These are phyloP conservation scores for Morbakka virulenta DNA, from an alignment of 30 jellyfish, hydroid and myxozoan species.

Conservation along the genomic window DNA sequence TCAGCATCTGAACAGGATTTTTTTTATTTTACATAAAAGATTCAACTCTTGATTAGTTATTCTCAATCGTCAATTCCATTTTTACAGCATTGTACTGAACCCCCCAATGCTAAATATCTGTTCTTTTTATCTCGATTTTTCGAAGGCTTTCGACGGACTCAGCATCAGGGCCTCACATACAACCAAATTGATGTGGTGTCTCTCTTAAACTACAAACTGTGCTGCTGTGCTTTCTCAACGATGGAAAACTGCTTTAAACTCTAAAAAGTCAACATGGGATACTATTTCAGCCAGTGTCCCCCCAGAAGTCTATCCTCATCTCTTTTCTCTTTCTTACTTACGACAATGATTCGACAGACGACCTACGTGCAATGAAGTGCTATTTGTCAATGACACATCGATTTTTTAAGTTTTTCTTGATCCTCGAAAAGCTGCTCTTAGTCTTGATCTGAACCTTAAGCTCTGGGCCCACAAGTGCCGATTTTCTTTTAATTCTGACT, in stretches of 20 bases:
- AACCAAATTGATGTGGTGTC: conserved; percentile 7
- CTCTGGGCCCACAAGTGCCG: too few species aligned
- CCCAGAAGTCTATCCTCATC: conserved; percentile 7
- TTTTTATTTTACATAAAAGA: conserved; percentile 23
- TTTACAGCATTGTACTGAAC: conserved; percentile 48
- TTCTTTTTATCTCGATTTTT: conserved; percentile 42
- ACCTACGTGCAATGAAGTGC: too few species aligned
- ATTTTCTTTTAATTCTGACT: too few species aligned
- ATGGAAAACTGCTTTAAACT: conserved; percentile 2
- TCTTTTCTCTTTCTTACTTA: neutral
- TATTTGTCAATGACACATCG: too few species aligned
- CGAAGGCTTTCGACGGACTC: conserved; percentile 64
- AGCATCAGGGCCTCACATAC: conserved; percentile 52
- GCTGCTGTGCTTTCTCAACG: conserved; percentile 5
- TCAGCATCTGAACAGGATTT: neutral
- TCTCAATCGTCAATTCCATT: conserved; percentile 19
- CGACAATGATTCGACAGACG: too few species aligned
- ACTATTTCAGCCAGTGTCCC: neutral
- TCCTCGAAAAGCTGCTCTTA: too few species aligned
- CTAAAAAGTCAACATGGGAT: too few species aligned
- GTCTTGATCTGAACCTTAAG: too few species aligned
- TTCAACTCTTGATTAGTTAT: conserved; percentile 30
- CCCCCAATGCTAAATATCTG: conserved; percentile 48
- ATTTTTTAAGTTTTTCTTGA: too few species aligned
- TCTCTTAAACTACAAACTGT: neutral